Percentiles rank a stretch among this genome's conserved stretches.
These are phyloP conservation scores for Drosophila paranaensis DNA, from an alignment of 2,888 invertebrate species.

Conservation along the genomic window DNA sequence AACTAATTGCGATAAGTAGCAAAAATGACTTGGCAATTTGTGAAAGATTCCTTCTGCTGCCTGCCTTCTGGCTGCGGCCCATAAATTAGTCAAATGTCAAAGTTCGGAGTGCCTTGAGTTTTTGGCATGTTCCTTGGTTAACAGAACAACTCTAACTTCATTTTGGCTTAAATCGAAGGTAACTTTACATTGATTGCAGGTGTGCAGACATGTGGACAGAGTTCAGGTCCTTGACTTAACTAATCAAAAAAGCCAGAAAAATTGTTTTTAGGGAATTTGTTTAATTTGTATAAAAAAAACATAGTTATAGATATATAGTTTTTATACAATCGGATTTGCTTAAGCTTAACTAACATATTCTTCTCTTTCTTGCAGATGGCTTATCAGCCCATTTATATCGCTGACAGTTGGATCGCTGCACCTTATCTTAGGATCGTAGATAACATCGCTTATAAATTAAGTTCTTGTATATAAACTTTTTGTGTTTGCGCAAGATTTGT, in stretches of 20 bases:
- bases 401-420: background rate
- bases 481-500: background rate
- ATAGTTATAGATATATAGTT: too few species aligned
- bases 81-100: conserved; percentile 45
- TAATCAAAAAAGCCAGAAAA: too few species aligned
- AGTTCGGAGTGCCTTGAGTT: background rate
- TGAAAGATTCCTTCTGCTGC: conserved; percentile 20
- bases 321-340: too few species aligned
- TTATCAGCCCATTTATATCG: background rate
- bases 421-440: background rate
- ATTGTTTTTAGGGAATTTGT: too few species aligned
- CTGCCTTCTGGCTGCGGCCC: conserved; percentile 11
- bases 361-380: background rate
- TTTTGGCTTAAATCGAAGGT: background rate
- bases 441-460: background rate
- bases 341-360: background rate
- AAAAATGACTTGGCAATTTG: conserved; percentile 50
- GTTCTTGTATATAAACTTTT: background rate
- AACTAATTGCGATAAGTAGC: conserved; percentile 69
- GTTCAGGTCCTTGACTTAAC: too few species aligned
- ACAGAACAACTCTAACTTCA: too few species aligned
- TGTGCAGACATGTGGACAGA: too few species aligned
- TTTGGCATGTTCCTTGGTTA: background rate
- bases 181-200: background rate
- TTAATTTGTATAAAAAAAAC: too few species aligned